These are phyloP conservation scores for Pseudocheirus occidentalis DNA, from an alignment of 2,797 vertebrate genomes.

Conservation along the genomic window DNA sequence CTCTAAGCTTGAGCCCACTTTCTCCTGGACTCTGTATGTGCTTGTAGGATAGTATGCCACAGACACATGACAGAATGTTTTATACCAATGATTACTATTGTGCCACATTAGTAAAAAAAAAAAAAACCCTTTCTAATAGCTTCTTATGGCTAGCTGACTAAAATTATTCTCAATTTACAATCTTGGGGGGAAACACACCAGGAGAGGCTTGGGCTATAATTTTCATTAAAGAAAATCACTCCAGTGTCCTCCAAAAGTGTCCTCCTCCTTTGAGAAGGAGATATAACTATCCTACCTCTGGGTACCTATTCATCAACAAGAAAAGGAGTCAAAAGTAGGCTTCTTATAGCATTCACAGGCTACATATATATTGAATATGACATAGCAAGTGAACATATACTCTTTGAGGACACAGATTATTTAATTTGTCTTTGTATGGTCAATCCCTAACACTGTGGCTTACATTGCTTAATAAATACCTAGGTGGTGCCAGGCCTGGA, in stretches of 20 bases:
- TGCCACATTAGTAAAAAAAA: not conserved
- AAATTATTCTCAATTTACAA: not conserved
- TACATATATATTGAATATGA: not conserved
- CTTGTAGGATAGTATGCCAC: not conserved
- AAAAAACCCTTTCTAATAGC: not conserved
- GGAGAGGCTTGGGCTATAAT: not conserved
- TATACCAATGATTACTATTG: not conserved
- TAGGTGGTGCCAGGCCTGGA: not conserved
- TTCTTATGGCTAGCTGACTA: not conserved
- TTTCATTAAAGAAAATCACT: not conserved
- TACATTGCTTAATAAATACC: not conserved
- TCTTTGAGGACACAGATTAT: not conserved
- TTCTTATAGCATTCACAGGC: not conserved
- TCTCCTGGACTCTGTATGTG: not conserved
- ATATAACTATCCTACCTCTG: not conserved
- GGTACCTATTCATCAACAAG: not conserved
- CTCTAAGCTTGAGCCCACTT: not conserved
- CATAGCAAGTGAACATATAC: not conserved
- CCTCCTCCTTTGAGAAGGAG: not conserved
- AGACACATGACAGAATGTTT: not conserved
- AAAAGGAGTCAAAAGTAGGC: not conserved
- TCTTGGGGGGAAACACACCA: not conserved
- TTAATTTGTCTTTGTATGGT: not conserved
- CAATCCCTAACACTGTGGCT: not conserved
- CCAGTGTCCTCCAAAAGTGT: not conserved